These are phyloP conservation scores for Drosophila nr. medialis DNA, from an alignment of 2,888 invertebrate genomes.

Conservation along the genomic window DNA sequence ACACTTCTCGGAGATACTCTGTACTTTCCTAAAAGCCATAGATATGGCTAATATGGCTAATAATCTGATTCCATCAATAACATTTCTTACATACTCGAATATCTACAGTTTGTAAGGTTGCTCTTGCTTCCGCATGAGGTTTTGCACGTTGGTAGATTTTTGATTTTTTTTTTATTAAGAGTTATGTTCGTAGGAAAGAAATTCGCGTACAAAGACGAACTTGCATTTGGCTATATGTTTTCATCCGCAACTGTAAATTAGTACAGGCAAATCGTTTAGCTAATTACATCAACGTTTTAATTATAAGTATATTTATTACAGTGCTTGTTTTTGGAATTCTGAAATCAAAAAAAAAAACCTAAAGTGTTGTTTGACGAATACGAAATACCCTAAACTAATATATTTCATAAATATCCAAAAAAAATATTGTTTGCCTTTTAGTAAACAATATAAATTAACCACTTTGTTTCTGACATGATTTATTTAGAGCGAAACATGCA, in stretches of 20 bases:
- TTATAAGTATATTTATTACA: constrained; percentile 3
- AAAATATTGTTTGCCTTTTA: not conserved
- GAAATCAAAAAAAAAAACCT: not conserved
- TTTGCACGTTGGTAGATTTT: not conserved
- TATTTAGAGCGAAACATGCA: not conserved
- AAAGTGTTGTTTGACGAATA: not conserved
- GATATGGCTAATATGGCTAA: not conserved
- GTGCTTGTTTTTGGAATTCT: constrained; percentile 20
- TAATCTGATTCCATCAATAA: not conserved
- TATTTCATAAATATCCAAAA: not conserved
- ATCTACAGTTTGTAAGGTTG: not conserved
- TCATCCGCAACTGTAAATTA: not conserved
- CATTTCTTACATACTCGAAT: not conserved
- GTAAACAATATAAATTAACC: not conserved
- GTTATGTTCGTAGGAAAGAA: not conserved
- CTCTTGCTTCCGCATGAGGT: not conserved
- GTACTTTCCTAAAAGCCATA: no score
- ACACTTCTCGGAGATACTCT: not conserved
- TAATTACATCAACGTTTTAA: constrained; percentile 45
- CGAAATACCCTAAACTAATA: not conserved
- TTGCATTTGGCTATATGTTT: not conserved
- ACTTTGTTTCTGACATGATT: not conserved
- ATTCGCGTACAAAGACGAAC: not conserved
- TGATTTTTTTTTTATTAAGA: no score
- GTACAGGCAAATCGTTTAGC: constrained; percentile 20